These are phyloP conservation scores for Rhodophaea formosa DNA, from an alignment of 2,888 invertebrate species.

Conservation along the genomic window DNA sequence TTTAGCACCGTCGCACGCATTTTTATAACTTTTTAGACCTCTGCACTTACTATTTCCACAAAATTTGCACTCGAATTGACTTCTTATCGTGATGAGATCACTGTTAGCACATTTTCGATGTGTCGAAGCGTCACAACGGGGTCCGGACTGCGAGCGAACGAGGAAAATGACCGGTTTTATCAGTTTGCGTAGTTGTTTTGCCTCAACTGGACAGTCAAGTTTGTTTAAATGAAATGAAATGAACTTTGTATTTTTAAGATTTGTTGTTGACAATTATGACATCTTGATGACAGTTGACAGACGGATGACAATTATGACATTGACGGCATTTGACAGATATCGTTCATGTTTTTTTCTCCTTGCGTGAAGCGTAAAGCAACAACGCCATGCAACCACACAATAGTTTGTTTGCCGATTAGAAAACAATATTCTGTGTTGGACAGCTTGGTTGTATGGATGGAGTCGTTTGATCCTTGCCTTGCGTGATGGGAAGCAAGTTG, in stretches of 20 bases:
- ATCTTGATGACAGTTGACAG: neutral
- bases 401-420: too few species aligned
- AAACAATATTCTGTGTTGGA: too few species aligned
- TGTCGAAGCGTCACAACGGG: neutral
- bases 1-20: conserved; percentile 25
- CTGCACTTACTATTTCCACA: neutral
- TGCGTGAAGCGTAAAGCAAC: too few species aligned
- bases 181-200: conserved; percentile 8
- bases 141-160: conserved; percentile 4
- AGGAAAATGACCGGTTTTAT: conserved; percentile 24
- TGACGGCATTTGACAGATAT: neutral
- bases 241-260: neutral
- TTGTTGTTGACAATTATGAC: too few species aligned
- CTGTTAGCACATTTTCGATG: neutral
- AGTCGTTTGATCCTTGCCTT: too few species aligned
- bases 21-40: conserved; percentile 20
- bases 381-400: too few species aligned
- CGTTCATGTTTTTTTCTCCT: too few species aligned
- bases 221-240: neutral
- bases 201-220: conserved; percentile 8
- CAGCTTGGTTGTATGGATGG: too few species aligned
- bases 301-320: neutral
- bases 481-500: too few species aligned
- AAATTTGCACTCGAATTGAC: neutral
- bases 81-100: neutral